Conservation (phyloP, 2,888 invertebrate species). For the Euclidia mi region DNA sequence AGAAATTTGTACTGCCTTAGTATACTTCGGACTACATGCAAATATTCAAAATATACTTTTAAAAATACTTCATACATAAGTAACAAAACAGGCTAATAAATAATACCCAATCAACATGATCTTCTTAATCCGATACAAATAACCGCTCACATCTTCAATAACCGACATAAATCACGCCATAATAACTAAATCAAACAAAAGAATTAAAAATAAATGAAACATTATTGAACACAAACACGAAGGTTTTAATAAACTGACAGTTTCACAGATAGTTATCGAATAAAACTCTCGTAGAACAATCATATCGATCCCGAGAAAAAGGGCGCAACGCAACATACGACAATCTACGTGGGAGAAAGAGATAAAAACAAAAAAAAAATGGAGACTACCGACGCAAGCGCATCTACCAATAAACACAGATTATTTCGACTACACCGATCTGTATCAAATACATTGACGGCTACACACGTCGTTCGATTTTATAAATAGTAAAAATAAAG, state of each 20-base stretch:
- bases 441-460: conserved; percentile 62
- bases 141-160: background rate
- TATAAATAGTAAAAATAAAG: conserved; percentile 42
- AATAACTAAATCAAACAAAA: conserved; percentile 41
- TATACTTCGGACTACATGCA: no score
- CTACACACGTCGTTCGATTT: conserved; percentile 52
- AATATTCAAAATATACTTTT: no score
- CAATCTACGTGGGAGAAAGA: conserved; percentile 66
- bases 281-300: conserved; percentile 76
- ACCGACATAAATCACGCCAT: conserved; percentile 7
- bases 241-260: conserved; percentile 65
- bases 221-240: conserved; percentile 43
- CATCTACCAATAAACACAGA: conserved; percentile 51
- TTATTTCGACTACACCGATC: conserved; percentile 52
- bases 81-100: no score
- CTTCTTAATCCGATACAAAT: no score
- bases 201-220: conserved; percentile 33
- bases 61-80: no score
- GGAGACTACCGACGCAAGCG: conserved; percentile 64
- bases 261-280: conserved; percentile 72
- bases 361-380: conserved; percentile 50
- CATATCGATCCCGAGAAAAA: conserved; percentile 76
- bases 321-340: conserved; percentile 65
- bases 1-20: no score
- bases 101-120: no score